phyloP scores from a whole-genome alignment of 2,797 vertebrate species.

The Crocidura indochinensis region DNA sequence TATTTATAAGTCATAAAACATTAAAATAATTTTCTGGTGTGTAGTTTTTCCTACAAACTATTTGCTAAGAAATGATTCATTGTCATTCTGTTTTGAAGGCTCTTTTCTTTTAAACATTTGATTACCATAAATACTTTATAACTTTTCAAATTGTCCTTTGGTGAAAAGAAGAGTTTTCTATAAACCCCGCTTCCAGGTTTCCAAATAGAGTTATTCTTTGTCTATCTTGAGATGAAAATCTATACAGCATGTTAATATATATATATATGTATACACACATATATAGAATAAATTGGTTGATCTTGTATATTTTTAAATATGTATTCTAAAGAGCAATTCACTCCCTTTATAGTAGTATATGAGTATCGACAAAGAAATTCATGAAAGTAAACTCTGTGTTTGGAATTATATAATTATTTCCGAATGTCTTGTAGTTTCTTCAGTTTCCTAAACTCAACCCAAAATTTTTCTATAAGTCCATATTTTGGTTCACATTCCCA shows the following conservation, averaged over 20 bases:
- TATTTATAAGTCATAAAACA: slow-evolving; percentile 58
- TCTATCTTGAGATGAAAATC: neutral
- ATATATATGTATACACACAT: too few species aligned
- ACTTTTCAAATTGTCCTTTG: slow-evolving; percentile 40
- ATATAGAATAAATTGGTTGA: neutral
- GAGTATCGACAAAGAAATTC: neutral
- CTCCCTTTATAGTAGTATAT: neutral
- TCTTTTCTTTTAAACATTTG: neutral
- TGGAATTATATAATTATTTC: neutral
- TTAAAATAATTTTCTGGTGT: neutral
- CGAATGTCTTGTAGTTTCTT: neutral
- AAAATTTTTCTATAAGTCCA: neutral
- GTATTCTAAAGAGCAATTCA: neutral
- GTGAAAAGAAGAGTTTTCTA: neutral
- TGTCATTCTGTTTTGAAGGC: neutral
- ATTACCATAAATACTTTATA: neutral
- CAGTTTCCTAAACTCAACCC: neutral
- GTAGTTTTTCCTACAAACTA: neutral
- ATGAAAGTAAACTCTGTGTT: neutral
- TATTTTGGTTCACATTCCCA: neutral
- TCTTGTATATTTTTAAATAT: neutral
- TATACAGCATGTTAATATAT: neutral
- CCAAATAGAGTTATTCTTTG: neutral
- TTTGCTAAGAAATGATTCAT: neutral
- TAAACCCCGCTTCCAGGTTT: neutral